Evolutionary conservation across 2,113 vertebrate species (phyloP).

Genomic region (Sphaerodactylus townsendi): DNA sequence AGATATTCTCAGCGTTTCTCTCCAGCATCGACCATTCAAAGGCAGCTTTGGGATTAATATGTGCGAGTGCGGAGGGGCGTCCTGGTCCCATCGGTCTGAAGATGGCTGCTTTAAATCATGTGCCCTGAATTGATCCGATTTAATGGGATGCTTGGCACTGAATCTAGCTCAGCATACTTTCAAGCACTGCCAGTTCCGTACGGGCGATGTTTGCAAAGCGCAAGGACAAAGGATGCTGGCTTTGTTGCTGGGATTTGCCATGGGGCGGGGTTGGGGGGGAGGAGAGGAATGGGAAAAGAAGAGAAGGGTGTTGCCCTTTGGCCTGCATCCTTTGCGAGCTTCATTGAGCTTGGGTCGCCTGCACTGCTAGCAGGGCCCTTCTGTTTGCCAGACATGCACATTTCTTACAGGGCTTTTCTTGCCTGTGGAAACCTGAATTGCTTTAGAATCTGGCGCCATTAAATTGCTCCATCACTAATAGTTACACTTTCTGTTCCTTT

Average conservation of each 20-base stretch:
- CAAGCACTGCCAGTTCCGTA: not conserved
- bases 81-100: too few relatives aligned
- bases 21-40: too few relatives aligned
- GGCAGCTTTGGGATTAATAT: too few relatives aligned
- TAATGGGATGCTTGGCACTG: not conserved
- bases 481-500: not conserved
- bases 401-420: not conserved
- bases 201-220: not conserved
- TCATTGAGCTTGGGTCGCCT: not conserved
- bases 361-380: not conserved
- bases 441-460: not conserved
- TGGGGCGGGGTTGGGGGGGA: too few relatives aligned
- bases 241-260: not conserved
- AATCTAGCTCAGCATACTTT: not conserved
- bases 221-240: not conserved
- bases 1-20: too few relatives aligned
- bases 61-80: too few relatives aligned
- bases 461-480: too few relatives aligned
- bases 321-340: too few relatives aligned
- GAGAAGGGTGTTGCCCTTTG: not conserved
- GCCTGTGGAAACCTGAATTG: not conserved
- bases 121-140: too few relatives aligned
- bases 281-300: not conserved
- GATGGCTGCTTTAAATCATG: too few relatives aligned
- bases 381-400: not conserved